Conservation (phyloP, 2,888 invertebrate species). For the Acanthoscelides obtectus region DNA sequence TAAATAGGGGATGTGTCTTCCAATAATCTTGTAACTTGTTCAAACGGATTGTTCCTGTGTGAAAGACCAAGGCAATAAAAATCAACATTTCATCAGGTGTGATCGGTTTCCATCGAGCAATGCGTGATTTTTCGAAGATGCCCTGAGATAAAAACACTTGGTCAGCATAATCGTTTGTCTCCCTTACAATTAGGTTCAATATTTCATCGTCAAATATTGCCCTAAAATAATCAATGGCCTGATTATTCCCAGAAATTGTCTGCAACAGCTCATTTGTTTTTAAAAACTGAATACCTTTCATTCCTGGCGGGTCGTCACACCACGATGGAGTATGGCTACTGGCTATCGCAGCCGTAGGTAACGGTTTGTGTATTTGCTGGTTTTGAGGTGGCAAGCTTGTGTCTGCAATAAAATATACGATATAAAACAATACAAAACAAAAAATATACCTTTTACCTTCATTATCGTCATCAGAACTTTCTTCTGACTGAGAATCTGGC, state of each 20-base stretch:
- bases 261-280: slow-evolving; percentile 1
- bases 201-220: slow-evolving; percentile 5
- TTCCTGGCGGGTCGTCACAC: not conserved
- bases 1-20: too few species aligned
- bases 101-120: not conserved
- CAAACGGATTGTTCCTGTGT: slow-evolving; percentile 7
- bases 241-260: not conserved
- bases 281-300: not conserved
- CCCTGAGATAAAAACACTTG: slow-evolving; percentile 1
- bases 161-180: slow-evolving; percentile 5
- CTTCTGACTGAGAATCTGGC: slow-evolving; percentile 1
- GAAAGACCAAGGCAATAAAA: slow-evolving; percentile 5
- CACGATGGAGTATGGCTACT: not conserved
- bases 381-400: not conserved
- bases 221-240: slow-evolving; percentile 3
- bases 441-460: not conserved
- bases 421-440: not conserved
- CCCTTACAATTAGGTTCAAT: slow-evolving; percentile 2
- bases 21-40: too few species aligned
- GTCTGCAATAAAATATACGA: too few species aligned
- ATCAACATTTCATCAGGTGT: slow-evolving; percentile 7
- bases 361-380: too few species aligned
- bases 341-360: too few species aligned
- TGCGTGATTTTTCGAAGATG: slow-evolving; percentile 1
- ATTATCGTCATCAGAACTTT: slow-evolving; percentile 3